Evolutionary conservation across 2,888 invertebrate species (phyloP), one percentile per base, ranked within the genome.

Genomic region (Aphodius granarius): DNA sequence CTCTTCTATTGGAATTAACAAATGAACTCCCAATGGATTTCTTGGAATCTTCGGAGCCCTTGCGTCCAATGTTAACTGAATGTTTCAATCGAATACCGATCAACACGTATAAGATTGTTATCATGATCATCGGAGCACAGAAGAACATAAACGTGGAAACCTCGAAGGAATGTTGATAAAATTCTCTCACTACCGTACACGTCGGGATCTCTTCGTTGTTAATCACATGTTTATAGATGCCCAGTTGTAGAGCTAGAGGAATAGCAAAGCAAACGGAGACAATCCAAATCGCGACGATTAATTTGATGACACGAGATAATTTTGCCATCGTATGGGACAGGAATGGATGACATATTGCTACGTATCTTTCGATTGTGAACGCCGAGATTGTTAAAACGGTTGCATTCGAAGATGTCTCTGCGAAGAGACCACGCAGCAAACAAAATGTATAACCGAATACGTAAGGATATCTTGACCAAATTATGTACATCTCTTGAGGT

Each of bases 111-210:
- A 97, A 88, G 76, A 95, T 93, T 20, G 93, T 92, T 83, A 96
- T 95, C 78, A 96, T 89, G 20, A 94, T 94, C 95, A 97, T 95
- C 2, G 96, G 96, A 65, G 93, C 91, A 62, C 95, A 92, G 85
- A 97, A 97, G 87, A 96, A 95, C 82, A 96, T 88, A 84, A 93
- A 92, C 81, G 93, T 93, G 16, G 96, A 95, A 81, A 95, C 91
- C 83, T 94, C 93, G 84, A 95, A 95, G 79, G 93, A 92, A 87
- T 94, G 92, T 77, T 92, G 91, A 21, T 92, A 86, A 62, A 91
- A 88, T 0, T 89, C 87, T 76, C 86, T 83, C 22, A 88, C 89
- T 79, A 89, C 89, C 20, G 88, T 82, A 79, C 89, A 91, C 87
- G 62, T 82, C 80, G 78, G 86, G 84, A 66, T 81, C 77, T 78